A percentile compares a stretch with the other conserved stretches of the same genome.
Conservation (phyloP, 2,797 vertebrate genomes). For the Cetoscarus ocellatus region DNA sequence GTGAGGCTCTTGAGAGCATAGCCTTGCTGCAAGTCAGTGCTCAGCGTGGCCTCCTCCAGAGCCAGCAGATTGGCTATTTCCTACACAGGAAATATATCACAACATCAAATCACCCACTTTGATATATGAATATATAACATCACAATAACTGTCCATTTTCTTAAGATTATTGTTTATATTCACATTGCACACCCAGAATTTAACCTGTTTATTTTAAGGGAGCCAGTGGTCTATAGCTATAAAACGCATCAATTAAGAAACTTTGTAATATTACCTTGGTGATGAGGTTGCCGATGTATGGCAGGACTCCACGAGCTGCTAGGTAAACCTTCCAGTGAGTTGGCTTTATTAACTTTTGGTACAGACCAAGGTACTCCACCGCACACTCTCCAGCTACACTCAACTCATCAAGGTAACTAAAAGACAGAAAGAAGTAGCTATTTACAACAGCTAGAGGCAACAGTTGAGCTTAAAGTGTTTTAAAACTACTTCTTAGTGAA, state of each 20-base stretch:
- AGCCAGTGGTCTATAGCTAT: not conserved
- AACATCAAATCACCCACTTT: not conserved
- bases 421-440: not conserved
- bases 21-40: constrained; percentile 97
- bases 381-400: constrained; percentile 97
- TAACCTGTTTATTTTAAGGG: not conserved
- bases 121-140: not conserved
- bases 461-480: too few species aligned
- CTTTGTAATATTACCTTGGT: constrained; percentile 88
- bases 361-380: constrained; percentile 94
- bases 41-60: constrained; percentile 96
- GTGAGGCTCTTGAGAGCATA: constrained; percentile 99
- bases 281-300: constrained; percentile 97
- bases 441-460: too few species aligned
- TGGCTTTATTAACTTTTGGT: constrained; percentile 97
- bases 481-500: too few species aligned
- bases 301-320: constrained; percentile 95
- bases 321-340: constrained; percentile 99
- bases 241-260: not conserved
- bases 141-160: not conserved
- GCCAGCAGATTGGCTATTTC: constrained; percentile 97
- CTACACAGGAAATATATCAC: constrained; percentile 67
- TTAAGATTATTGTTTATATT: not conserved
- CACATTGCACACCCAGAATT: not conserved
- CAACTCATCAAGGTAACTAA: constrained; percentile 96